These are phyloP conservation scores for Typhlomys cinereus DNA, from an alignment of 2,113 vertebrate genomes.

Conservation along the genomic window DNA sequence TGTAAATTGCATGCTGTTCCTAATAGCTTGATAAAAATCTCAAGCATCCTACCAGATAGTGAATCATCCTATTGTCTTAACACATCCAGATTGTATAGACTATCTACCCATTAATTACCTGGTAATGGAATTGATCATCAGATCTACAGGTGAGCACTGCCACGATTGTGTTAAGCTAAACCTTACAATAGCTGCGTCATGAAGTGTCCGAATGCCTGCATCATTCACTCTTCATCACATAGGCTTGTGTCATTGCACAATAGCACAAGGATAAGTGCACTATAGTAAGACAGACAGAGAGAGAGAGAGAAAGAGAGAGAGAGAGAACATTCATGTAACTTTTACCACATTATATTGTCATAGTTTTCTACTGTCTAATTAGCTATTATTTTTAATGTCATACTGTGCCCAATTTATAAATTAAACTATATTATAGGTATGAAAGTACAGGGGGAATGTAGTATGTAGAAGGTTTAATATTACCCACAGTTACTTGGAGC, in stretches of 20 bases:
- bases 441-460: neutral
- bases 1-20: neutral
- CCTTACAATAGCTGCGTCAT: neutral
- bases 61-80: neutral
- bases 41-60: neutral
- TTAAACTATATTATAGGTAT: neutral
- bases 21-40: neutral
- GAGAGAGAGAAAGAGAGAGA: neutral
- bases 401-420: neutral
- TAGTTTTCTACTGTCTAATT: neutral
- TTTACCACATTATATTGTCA: neutral
- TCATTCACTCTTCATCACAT: neutral
- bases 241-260: neutral
- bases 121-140: neutral
- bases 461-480: neutral
- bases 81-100: neutral
- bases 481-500: neutral
- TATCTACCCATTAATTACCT: neutral
- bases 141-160: neutral
- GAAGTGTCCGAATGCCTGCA: rapidly evolving
- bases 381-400: neutral
- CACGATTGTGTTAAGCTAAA: neutral
- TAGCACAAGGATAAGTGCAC: neutral
- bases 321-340: no score
- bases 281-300: neutral